Evolutionary conservation across 2,888 invertebrate genomes (phyloP).

Genomic region (Andrena bucephala): DNA sequence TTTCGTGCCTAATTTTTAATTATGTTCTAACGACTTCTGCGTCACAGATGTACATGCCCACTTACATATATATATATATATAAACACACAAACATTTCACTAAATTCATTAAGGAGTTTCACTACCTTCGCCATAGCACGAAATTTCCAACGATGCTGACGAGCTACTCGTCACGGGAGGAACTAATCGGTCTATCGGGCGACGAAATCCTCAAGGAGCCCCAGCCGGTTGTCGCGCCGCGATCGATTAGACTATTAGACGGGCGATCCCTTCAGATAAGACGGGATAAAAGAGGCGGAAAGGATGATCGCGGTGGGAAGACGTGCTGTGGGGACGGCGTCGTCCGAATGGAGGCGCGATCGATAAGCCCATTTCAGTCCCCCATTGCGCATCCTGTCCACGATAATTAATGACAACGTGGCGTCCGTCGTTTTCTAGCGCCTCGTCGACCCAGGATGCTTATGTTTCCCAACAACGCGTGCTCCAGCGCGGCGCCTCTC

Average conservation of each 20-base stretch:
- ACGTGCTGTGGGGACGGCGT: constrained; percentile 12
- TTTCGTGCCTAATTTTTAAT: too few relatives aligned
- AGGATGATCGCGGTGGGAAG: constrained; percentile 23
- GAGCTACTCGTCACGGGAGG: constrained; percentile 6
- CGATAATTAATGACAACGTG: constrained; percentile 59
- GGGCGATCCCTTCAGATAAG: neutral
- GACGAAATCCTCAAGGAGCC: constrained; percentile 4
- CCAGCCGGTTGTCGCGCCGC: neutral
- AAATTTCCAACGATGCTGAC: neutral
- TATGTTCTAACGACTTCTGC: too few relatives aligned
- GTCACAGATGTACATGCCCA: too few relatives aligned
- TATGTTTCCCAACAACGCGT: constrained; percentile 8
- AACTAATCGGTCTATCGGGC: constrained; percentile 9
- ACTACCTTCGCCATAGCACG: constrained; percentile 14
- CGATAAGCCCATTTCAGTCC: constrained; percentile 63
- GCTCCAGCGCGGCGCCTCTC: neutral
- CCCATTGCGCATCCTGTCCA: constrained; percentile 43
- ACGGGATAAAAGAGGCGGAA: constrained; percentile 6
- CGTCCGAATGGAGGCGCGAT: constrained; percentile 35
- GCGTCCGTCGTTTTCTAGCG: constrained; percentile 22
- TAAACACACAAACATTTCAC: too few relatives aligned
- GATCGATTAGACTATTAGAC: constrained; percentile 14
- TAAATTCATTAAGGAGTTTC: too few relatives aligned
- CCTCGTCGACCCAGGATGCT: constrained; percentile 15
- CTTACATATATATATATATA: too few relatives aligned